phyloP scores from a whole-genome alignment of 2,113 vertebrate species.

The Dasyprocta punctata region DNA sequence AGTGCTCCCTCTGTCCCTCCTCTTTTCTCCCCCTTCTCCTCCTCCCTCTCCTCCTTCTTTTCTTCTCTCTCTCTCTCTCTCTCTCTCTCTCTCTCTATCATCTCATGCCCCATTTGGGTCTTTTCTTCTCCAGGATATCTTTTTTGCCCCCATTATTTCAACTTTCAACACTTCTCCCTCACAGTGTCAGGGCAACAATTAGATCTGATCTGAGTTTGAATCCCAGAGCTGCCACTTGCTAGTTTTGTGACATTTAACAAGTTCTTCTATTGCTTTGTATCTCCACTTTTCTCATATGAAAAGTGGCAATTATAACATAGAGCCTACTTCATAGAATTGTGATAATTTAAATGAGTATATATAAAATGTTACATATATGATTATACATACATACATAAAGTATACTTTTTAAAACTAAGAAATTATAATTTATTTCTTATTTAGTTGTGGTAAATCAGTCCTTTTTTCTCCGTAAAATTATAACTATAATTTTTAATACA shows the following conservation, averaged over 20 bases:
- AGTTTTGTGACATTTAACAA: not conserved
- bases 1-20: not conserved
- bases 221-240: not conserved
- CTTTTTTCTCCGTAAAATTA: not conserved
- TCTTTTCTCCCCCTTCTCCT: too few relatives aligned
- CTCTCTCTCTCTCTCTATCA: not conserved
- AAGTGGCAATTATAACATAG: not conserved
- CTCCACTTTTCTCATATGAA: not conserved
- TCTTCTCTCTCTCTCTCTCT: too few relatives aligned
- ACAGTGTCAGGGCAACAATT: not conserved
- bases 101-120: not conserved
- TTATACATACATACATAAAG: not conserved
- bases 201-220: constrained; percentile 1
- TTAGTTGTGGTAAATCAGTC: not conserved
- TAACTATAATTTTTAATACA: not conserved
- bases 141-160: not conserved
- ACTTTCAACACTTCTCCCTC: not conserved
- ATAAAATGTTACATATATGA: not conserved
- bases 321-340: not conserved
- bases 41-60: too few relatives aligned
- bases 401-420: not conserved
- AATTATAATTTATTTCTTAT: not conserved
- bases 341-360: not conserved
- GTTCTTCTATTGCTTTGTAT: not conserved
- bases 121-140: not conserved